phyloP scores from a whole-genome alignment of 2,113 vertebrate species.

The Taxidea taxus region DNA sequence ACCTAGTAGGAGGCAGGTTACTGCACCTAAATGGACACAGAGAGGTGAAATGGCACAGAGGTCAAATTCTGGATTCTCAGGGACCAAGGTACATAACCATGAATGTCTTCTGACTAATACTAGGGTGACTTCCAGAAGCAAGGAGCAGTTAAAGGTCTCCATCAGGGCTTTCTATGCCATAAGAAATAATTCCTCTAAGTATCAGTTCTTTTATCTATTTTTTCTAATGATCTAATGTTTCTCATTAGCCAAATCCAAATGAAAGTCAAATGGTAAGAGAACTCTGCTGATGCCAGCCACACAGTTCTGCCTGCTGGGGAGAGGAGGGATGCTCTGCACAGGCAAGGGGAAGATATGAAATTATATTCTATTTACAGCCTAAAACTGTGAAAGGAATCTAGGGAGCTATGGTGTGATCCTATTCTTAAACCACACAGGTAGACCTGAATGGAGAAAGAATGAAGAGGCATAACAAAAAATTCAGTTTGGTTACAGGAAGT shows the following conservation, averaged over 20 bases:
- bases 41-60: neutral
- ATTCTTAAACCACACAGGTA: neutral
- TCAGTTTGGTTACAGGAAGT: neutral
- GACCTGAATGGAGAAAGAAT: neutral
- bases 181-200: neutral
- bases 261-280: neutral
- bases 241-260: neutral
- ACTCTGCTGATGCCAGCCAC: neutral
- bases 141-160: neutral
- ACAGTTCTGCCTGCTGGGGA: neutral
- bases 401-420: neutral
- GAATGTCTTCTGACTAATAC: neutral
- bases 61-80: neutral
- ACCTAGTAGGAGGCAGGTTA: neutral
- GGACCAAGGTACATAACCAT: fast-evolving
- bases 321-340: neutral
- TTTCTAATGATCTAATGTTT: neutral
- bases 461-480: neutral
- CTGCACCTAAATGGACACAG: neutral
- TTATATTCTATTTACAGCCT: neutral
- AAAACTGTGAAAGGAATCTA: neutral
- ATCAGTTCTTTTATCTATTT: neutral
- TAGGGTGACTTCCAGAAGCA: neutral
- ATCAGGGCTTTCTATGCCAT: neutral
- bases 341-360: neutral